These are phyloP conservation scores for Strongylocentrotus purpuratus DNA, from an alignment of 35 echinoderm and acorn worm genomes.

Conservation along the genomic window DNA sequence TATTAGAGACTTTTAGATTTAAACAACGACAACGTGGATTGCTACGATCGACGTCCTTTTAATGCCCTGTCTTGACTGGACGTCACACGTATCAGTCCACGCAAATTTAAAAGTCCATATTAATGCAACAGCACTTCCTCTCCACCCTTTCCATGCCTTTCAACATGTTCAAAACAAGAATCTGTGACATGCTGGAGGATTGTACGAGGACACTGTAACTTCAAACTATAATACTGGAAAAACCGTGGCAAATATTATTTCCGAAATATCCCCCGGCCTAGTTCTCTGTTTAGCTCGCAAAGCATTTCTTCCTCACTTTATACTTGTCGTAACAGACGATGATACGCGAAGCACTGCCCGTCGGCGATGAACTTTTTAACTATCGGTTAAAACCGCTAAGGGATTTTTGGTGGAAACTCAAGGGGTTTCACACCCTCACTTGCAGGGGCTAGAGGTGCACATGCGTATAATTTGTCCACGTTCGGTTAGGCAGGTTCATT, in stretches of 20 bases:
- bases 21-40: no score
- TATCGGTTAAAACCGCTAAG: background rate
- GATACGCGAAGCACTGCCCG: no score
- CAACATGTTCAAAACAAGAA: no score
- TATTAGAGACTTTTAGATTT: no score
- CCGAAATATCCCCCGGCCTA: background rate
- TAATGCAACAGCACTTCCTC: background rate
- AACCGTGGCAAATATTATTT: background rate
- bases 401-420: background rate
- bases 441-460: background rate
- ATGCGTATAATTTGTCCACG: slow-evolving; percentile 1
- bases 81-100: no score
- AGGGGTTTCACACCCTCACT: background rate
- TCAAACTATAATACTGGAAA: background rate
- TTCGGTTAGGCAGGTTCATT: background rate
- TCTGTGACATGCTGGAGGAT: no score
- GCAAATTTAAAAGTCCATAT: no score
- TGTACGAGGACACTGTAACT: no score
- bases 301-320: background rate
- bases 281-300: background rate
- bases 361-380: background rate
- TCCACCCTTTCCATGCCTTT: no score
- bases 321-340: background rate
- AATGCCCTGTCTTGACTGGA: no score
- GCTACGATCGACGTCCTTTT: no score